Evolutionary conservation across 1,140 invertebrate species (phyloP), one percentile per base, ranked within the genome.

Genomic region (Mercenaria mercenaria): DNA sequence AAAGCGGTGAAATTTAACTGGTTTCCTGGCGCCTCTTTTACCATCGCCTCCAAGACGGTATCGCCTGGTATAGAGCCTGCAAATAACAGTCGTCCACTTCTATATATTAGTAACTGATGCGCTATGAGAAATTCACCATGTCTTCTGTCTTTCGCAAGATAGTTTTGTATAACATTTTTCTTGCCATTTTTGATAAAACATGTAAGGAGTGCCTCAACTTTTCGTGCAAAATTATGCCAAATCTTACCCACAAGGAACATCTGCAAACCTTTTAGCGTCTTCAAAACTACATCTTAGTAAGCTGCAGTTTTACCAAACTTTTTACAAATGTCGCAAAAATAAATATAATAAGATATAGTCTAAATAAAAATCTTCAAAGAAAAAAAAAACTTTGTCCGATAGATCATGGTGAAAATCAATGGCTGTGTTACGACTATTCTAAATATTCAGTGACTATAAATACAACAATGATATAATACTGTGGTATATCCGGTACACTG

Each of bases 1-100:
- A 99, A 99, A 98, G 99, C 99, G 41, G 99, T 99, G 95, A 99
- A 99, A 96, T 99, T 99, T 80, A 99, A 99, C 47, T 99, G 98
- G 77, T 80, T 77, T 0, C 86, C 86, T 0, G 99, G 99, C 6
- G 99, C 99, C 96, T 99, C 99, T 95, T 98, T 99, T 98, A 99
- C 99, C 99, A 99, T 99, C 50, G 97, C 97, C 93, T 99, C 99
- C 90, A 99, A 96, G 95, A 99, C 99, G 29, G 98, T 98, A 95
- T 99, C 99, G 72, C 97, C 98, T n/a, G 99, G 94, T 39, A 95
- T 93, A 52, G 93, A 89, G 61, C 95, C 95, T 95, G 92, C 26
- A 91, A 88, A 72, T 34, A 83, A 77, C n/a, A 84, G 61, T 69
- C 47, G 61, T 69, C 82, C 47, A 3, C 47, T 47, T 43, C 64